Percentiles rank a stretch among this genome's conserved stretches.
phyloP scores from a whole-genome alignment of 1,140 invertebrate species.

The Bombus pascuorum region DNA sequence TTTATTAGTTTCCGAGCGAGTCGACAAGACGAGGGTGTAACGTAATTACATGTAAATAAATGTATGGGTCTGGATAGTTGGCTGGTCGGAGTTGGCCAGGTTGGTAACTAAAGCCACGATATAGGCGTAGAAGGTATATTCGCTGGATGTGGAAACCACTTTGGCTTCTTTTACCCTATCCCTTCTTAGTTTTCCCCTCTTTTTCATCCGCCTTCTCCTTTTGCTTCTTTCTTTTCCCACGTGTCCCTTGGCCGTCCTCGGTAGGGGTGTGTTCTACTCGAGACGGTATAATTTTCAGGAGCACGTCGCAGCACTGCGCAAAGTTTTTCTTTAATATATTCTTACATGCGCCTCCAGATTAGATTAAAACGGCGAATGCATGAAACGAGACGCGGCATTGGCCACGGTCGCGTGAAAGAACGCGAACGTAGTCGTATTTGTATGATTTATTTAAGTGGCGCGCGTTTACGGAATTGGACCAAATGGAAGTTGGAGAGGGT shows the following conservation, averaged over 20 bases:
- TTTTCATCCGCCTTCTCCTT: not conserved
- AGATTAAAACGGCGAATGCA: conserved; percentile 81
- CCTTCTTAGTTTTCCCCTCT: not conserved
- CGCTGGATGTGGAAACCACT: conserved; percentile 56
- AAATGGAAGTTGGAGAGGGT: conserved; percentile 17
- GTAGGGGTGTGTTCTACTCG: conserved; percentile 6
- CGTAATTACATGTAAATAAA: conserved; percentile 78
- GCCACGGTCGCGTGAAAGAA: conserved; percentile 55
- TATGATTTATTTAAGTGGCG: conserved; percentile 80
- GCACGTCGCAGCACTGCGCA: conserved; percentile 71
- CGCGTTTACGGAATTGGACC: conserved; percentile 47
- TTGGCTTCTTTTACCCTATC: conserved; percentile 24
- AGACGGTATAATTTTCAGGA: conserved; percentile 76
- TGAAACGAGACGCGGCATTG: conserved; percentile 58
- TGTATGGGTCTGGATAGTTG: conserved; percentile 73
- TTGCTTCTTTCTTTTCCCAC: not conserved
- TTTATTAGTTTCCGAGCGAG: conserved; percentile 64
- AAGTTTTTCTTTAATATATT: conserved; percentile 82
- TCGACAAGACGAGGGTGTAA: conserved; percentile 42
- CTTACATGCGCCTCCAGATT: conserved; percentile 81
- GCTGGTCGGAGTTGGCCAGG: conserved; percentile 25
- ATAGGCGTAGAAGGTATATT: conserved; percentile 52
- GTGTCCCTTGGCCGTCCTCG: not conserved
- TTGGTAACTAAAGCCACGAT: conserved; percentile 38
- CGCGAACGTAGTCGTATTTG: conserved; percentile 75